These are phyloP conservation scores for Dexiosoma caninum DNA, from an alignment of 2,888 invertebrate genomes.

Conservation along the genomic window DNA sequence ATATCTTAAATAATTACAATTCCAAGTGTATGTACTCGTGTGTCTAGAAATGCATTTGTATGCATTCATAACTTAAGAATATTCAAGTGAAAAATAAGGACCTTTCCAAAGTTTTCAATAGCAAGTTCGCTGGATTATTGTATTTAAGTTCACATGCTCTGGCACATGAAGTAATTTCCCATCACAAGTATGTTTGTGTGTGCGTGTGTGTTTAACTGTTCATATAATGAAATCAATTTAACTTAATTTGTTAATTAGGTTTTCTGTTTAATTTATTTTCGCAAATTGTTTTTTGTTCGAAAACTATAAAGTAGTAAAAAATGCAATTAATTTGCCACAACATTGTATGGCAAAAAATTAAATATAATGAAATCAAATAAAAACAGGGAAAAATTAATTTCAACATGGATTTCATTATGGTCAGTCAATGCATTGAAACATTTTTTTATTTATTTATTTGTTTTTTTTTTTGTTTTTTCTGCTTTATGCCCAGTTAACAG, in stretches of 20 bases:
- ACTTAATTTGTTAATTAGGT: slow-evolving; percentile 57
- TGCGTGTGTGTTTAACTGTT: neutral
- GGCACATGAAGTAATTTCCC: neutral
- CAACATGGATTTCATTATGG: slow-evolving; percentile 55
- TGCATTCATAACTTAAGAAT: neutral
- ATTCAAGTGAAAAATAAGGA: neutral
- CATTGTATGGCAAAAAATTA: slow-evolving; percentile 26
- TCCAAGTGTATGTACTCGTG: no score
- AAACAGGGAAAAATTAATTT: slow-evolving; percentile 49
- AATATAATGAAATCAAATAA: neutral
- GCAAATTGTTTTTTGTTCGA: neutral
- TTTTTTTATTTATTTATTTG: slow-evolving; percentile 3
- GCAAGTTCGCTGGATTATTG: slow-evolving; percentile 9
- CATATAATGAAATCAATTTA: slow-evolving; percentile 43
- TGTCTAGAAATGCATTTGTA: neutral
- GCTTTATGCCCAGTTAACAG: neutral
- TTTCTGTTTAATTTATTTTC: slow-evolving; percentile 21
- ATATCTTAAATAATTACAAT: neutral
- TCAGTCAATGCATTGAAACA: slow-evolving; percentile 56
- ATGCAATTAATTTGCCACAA: slow-evolving; percentile 60
- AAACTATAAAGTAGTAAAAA: slow-evolving; percentile 55
- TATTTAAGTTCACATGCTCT: neutral
- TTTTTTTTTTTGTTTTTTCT: slow-evolving; percentile 26
- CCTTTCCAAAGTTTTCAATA: slow-evolving; percentile 29
- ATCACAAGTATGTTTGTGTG: neutral